These are phyloP conservation scores for Clostera curtula DNA, from an alignment of 2,888 invertebrate genomes.

Conservation along the genomic window DNA sequence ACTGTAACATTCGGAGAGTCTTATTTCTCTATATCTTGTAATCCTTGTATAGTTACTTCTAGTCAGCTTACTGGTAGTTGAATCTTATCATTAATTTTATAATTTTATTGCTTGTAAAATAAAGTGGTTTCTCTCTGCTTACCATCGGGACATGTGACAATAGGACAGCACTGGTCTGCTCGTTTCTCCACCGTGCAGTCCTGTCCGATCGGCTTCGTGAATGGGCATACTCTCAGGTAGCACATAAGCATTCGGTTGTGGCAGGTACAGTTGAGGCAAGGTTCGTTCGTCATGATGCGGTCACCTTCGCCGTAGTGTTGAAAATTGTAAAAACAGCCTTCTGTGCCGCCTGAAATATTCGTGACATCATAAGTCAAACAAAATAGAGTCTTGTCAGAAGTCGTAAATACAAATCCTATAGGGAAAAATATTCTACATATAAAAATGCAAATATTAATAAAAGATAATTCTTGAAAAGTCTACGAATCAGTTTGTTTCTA, in stretches of 20 bases:
- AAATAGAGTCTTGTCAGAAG: no score
- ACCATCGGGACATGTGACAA: conserved; percentile 95
- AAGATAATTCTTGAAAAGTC: no score
- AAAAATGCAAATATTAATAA: no score
- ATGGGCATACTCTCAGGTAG: conserved; percentile 93
- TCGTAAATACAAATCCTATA: no score
- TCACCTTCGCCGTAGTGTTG: conserved; percentile 95
- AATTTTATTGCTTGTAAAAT: no score
- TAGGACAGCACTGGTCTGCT: conserved; percentile 94
- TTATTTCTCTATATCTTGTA: no score
- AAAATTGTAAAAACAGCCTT: conserved; percentile 95
- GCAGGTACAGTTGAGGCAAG: conserved; percentile 96
- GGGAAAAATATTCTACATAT: no score
- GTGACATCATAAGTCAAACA: neutral
- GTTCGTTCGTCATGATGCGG: conserved; percentile 94
- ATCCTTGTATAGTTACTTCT: no score
- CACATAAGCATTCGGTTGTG: conserved; percentile 97
- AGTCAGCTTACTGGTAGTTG: no score
- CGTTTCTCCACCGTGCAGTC: conserved; percentile 93
- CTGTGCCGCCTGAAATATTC: conserved; percentile 64
- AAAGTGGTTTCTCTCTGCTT: conserved; percentile 27
- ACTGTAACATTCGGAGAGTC: no score
- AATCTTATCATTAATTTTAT: no score
- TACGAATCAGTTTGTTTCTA: no score
- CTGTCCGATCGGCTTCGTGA: conserved; percentile 94